Evolutionary conservation across 2,888 invertebrate species (phyloP), one percentile per base, ranked within the genome.

Genomic region (Acanthosepion pharaonis): DNA sequence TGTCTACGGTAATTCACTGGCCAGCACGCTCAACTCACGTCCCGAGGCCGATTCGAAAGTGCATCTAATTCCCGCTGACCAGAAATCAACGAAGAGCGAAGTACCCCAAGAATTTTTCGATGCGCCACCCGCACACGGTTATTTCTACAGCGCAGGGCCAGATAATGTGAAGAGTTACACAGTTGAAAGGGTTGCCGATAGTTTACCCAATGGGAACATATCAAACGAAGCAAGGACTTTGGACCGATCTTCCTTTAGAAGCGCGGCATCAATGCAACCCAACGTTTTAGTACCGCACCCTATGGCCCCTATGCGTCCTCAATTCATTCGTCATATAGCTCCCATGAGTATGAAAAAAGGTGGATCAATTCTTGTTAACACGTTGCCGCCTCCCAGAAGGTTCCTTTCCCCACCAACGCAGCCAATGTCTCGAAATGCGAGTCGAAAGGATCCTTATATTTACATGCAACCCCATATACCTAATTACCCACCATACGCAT

Each of bases 161-260:
- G 96, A 96, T n/a, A 94, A 95, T 94, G 96, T 97, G 20, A 96
- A 96, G 94, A 97, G 96, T 59, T 97, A 96, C 95, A 96, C 96
- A 59, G 96, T 97, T 42, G 96, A 96, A 95, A 95, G 95, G 92
- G 95, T 95, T 95, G 48, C 95, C 95, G 15, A 94, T 94, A 23
- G 95, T 95, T 94, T 94, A 94, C 92, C 94, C 95, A 28, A 59
- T 20, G 59, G 59, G 23, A 59, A 59, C 25, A 23, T 59, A 59
- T 25, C 59, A 23, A 59, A 95, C 94, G 18, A 95, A 94, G 53
- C 95, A 95, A n/a, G 95, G 91, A 94, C 95, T 91, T 93, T 95
- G 42, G 95, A 95, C 0, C 91, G 94, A 3, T 94, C 95, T 28
- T 42, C 94, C 23, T 94, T 51, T 51, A 64, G 49, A 64, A 51